Percentiles rank a stretch among this genome's conserved stretches.
Conservation (phyloP, 2,888 invertebrate genomes). For the Eledona agricola region DNA sequence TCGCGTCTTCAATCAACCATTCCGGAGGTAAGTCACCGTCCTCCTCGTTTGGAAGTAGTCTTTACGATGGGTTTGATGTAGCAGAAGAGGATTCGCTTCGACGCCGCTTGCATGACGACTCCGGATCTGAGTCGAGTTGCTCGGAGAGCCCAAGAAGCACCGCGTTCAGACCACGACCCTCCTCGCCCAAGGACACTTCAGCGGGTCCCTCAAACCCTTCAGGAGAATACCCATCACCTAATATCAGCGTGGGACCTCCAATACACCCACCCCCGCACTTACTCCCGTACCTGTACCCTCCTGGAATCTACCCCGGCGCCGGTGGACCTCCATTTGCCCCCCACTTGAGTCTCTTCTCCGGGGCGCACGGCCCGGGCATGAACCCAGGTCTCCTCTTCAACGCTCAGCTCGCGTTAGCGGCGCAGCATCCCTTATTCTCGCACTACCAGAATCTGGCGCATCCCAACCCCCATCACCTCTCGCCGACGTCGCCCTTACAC, state of each 20-base stretch:
- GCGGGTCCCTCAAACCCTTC: conserved; percentile 66
- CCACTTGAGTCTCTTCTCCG: conserved; percentile 68
- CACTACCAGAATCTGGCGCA: conserved; percentile 72
- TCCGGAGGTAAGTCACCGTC: conserved; percentile 52
- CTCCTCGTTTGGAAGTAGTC: background rate
- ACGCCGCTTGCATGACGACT: conserved; percentile 71
- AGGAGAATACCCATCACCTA: conserved; percentile 82
- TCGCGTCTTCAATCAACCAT: conserved; percentile 54
- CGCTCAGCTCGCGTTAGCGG: conserved; percentile 86
- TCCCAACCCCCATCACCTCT: conserved; percentile 69
- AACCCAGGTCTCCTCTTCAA: conserved; percentile 88
- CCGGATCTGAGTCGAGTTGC: conserved; percentile 78
- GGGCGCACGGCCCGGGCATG: conserved; percentile 74
- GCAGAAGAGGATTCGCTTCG: conserved; percentile 66
- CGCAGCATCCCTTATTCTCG: conserved; percentile 83
- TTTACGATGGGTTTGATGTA: conserved; percentile 63
- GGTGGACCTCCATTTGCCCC: conserved; percentile 73
- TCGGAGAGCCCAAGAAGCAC: conserved; percentile 68
- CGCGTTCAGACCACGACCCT: conserved; percentile 59
- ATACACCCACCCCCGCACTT: conserved; percentile 89
- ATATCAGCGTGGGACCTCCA: conserved; percentile 93
- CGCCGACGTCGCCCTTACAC: conserved; percentile 70
- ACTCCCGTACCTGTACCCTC: conserved; percentile 92
- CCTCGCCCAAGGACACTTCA: conserved; percentile 62
- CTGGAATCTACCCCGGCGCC: conserved; percentile 81